Base-by-base conservation (phyloP, 2,888 invertebrate species). In the Elmis aenea region DNA sequence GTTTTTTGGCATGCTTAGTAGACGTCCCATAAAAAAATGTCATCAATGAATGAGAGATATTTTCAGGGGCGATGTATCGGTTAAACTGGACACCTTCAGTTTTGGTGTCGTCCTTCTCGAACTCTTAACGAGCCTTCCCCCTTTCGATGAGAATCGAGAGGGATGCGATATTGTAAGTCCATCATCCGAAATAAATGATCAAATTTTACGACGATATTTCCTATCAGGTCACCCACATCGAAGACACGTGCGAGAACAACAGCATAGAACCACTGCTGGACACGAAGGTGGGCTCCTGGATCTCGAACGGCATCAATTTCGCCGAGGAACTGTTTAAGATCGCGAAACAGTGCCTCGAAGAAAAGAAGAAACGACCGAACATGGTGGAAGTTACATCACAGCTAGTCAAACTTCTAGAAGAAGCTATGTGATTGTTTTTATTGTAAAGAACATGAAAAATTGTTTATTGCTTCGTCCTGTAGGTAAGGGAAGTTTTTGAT, bases 31-130 rank as follows among this genome's bases (percentile, higher is more conserved):
- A n/a, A n/a, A n/a, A n/a, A n/a, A n/a, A n/a, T n/a, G n/a, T n/a
- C n/a, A n/a, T n/a, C n/a, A n/a, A n/a, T n/a, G n/a, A n/a, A n/a
- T n/a, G n/a, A n/a, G n/a, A n/a, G n/a, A n/a, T n/a, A n/a, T 29
- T 55, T 56, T 27, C 38, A 73, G 73, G 20, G 82, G 79, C 5
- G 81, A 78, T 38, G 71, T 83, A 26, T 83, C 85, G n/a, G 75
- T 79, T 11, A 83, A 85, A 68, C 73, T 80, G 48, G 88, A 88
- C 59, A 75, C 83, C 2, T 87, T 78, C 61, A 84, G 85, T 58
- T 85, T 77, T 69, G 88, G 87, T 1, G 80, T 87, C 42, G 86
- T 86, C 1, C 57, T 86, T 10, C 61, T 85, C 23, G 86, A 88
- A 64, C 58, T 85, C 10, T 61, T 85, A 22, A 85, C 85, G 15